phyloP scores from a whole-genome alignment of 2,888 invertebrate genomes.

The Brenthis hecate region DNA sequence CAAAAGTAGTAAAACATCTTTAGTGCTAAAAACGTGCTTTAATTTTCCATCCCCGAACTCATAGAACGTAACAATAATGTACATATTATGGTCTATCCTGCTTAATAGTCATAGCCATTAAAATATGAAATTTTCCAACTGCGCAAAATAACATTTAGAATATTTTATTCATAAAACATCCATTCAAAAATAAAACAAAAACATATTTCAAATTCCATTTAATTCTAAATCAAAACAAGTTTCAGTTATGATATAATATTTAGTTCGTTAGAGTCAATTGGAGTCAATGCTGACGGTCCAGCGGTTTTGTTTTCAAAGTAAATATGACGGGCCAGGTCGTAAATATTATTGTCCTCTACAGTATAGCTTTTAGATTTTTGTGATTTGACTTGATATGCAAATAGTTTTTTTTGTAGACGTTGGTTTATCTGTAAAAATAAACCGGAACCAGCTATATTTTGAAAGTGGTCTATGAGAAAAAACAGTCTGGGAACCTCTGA shows the following conservation, averaged over 20 bases:
- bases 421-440: too few species aligned
- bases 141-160: too few species aligned
- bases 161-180: not conserved
- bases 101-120: too few species aligned
- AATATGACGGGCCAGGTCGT: slow-evolving; percentile 1
- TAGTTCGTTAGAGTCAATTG: slow-evolving; percentile 22
- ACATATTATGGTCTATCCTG: too few species aligned
- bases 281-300: slow-evolving; percentile 11
- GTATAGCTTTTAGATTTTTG: not conserved
- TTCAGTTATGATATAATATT: slow-evolving; percentile 13
- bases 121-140: too few species aligned
- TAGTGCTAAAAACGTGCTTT: too few species aligned
- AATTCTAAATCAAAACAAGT: slow-evolving; percentile 14
- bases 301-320: slow-evolving; percentile 18
- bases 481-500: too few species aligned
- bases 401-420: not conserved
- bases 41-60: too few species aligned
- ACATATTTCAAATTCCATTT: slow-evolving; percentile 2
- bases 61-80: too few species aligned
- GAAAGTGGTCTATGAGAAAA: too few species aligned
- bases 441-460: too few species aligned
- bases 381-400: not conserved
- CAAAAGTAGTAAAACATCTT: too few species aligned
- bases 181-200: slow-evolving; percentile 5
- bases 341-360: not conserved